Conservation (phyloP, 2,797 vertebrate genomes). For the Nothura maculosa region DNA sequence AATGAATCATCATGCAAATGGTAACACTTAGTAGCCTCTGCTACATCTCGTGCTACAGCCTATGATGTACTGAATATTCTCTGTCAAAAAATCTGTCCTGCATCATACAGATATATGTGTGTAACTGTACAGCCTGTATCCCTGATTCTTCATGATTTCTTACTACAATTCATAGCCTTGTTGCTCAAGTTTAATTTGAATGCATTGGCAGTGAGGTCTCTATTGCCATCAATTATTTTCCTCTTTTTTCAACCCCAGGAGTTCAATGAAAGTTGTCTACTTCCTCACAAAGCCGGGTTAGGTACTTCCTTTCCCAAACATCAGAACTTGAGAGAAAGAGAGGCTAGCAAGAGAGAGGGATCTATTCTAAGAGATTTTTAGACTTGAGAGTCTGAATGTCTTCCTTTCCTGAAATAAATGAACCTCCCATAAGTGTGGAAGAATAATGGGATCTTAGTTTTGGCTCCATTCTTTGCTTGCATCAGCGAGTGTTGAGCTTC, state of each 20-base stretch:
- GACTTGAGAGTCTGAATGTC: neutral
- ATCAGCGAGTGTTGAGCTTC: rapidly evolving
- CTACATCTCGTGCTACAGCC: neutral
- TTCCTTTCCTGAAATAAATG: neutral
- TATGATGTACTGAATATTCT: rapidly evolving
- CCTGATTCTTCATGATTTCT: neutral
- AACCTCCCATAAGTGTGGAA: neutral
- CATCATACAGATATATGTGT: rapidly evolving
- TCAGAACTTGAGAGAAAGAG: neutral
- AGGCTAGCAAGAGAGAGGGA: rapidly evolving
- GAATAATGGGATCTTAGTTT: neutral
- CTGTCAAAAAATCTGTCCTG: rapidly evolving
- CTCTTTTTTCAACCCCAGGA: neutral
- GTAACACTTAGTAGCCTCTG: neutral
- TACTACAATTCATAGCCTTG: neutral
- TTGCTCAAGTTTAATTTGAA: rapidly evolving
- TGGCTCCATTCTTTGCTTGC: neutral
- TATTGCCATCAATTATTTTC: neutral
- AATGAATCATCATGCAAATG: neutral
- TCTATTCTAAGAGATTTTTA: neutral
- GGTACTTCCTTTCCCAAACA: neutral
- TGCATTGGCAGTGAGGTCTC: neutral
- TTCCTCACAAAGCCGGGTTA: neutral
- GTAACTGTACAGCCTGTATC: rapidly evolving
- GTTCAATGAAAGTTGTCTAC: neutral